These are phyloP conservation scores for Strigamia transsilvanica DNA, from an alignment of 2,888 invertebrate species.

Conservation along the genomic window DNA sequence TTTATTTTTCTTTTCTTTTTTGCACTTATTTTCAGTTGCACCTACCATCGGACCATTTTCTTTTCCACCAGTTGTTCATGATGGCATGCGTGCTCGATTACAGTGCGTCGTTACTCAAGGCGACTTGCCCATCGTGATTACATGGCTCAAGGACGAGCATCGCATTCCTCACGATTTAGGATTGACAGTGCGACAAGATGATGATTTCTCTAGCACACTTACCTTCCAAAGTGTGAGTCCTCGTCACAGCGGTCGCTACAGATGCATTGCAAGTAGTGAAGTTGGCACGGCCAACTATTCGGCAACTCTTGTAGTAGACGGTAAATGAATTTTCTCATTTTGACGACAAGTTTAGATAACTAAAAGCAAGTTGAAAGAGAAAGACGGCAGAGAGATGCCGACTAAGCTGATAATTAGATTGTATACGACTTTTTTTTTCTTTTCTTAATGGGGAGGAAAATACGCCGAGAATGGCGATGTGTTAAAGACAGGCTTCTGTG, in stretches of 20 bases:
- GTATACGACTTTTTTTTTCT: neutral
- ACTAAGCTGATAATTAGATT: slow-evolving; percentile 43
- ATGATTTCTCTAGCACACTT: slow-evolving; percentile 62
- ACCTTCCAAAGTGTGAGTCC: slow-evolving; percentile 62
- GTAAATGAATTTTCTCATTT: slow-evolving; percentile 51
- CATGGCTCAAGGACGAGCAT: slow-evolving; percentile 63
- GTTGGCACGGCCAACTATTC: slow-evolving; percentile 55
- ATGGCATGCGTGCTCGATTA: slow-evolving; percentile 55
- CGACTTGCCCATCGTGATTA: slow-evolving; percentile 62
- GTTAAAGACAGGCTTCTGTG: slow-evolving; percentile 14
- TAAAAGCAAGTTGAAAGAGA: slow-evolving; percentile 24
- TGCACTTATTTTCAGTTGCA: slow-evolving; percentile 53
- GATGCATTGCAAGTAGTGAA: slow-evolving; percentile 59
- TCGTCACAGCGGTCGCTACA: slow-evolving; percentile 63
- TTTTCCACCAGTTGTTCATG: slow-evolving; percentile 55
- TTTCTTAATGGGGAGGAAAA: neutral
- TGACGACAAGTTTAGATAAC: slow-evolving; percentile 7
- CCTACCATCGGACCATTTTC: slow-evolving; percentile 56
- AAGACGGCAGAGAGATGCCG: neutral
- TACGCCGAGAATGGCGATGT: neutral
- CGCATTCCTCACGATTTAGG: slow-evolving; percentile 59
- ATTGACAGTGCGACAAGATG: slow-evolving; percentile 60
- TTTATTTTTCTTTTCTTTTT: slow-evolving; percentile 25
- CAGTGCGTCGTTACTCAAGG: slow-evolving; percentile 58
- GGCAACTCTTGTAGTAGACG: slow-evolving; percentile 55